Evolutionary conservation across 2,888 invertebrate genomes (phyloP).

Genomic region (Pristionchus exspectatus): DNA sequence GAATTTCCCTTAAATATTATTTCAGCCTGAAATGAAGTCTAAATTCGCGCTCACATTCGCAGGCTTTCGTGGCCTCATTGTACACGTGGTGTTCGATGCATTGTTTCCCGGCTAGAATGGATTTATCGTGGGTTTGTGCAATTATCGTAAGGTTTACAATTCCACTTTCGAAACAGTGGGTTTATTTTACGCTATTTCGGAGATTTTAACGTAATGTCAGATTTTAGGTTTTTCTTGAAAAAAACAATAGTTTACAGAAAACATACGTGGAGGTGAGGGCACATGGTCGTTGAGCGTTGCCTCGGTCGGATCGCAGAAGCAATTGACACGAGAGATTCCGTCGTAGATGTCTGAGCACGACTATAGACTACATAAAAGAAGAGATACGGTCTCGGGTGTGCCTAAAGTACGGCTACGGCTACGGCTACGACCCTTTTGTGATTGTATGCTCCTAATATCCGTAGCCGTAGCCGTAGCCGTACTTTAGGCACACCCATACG

Average conservation of each 20-base stretch:
- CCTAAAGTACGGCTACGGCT: too few species aligned
- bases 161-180: too few species aligned
- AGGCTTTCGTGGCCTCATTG: background rate
- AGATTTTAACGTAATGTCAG: too few species aligned
- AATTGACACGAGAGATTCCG: background rate
- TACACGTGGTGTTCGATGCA: background rate
- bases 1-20: background rate
- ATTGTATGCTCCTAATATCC: too few species aligned
- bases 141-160: too few species aligned
- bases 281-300: background rate
- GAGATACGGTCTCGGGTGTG: too few species aligned
- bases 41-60: background rate
- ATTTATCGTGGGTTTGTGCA: too few species aligned
- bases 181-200: too few species aligned
- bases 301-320: background rate
- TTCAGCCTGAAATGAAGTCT: background rate
- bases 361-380: too few species aligned
- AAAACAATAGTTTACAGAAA: background rate
- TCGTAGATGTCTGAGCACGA: background rate
- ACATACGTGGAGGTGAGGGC: background rate
- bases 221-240: background rate
- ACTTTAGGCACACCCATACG: too few species aligned
- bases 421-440: too few species aligned
- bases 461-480: too few species aligned
- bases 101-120: background rate